Evolutionary conservation across 2,888 invertebrate genomes (phyloP).

Genomic region (Sphinx pinastri): DNA sequence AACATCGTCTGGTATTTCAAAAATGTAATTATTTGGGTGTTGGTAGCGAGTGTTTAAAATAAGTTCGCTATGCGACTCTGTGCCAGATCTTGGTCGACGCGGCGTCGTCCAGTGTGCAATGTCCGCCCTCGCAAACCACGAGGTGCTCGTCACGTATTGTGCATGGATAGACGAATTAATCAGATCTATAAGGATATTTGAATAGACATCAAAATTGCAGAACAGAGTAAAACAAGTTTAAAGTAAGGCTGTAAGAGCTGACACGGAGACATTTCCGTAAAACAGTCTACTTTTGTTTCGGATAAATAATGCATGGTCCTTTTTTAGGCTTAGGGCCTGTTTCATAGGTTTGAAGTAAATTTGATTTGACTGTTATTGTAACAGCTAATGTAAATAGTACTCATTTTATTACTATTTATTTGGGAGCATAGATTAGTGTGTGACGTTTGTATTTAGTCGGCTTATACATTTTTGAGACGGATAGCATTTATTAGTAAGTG

Average conservation of each 20-base stretch:
- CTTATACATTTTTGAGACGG: too few relatives aligned
- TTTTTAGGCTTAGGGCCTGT: neutral
- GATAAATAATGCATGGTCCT: neutral
- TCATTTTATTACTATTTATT: too few relatives aligned
- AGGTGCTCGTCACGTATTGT: neutral
- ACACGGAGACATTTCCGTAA: neutral
- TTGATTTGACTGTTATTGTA: too few relatives aligned
- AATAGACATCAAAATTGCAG: too few relatives aligned
- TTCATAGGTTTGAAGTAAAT: too few relatives aligned
- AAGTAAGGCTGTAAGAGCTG: neutral
- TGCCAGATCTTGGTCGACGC: conserved; percentile 55
- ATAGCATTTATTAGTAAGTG: too few relatives aligned
- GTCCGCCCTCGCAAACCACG: conserved; percentile 7
- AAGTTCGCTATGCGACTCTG: conserved; percentile 60
- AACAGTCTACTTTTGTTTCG: neutral
- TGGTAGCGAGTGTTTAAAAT: conserved; percentile 66
- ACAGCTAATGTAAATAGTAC: too few relatives aligned
- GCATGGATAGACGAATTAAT: neutral
- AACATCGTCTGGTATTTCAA: conserved; percentile 73
- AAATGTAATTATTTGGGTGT: conserved; percentile 72
- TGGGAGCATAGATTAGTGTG: too few relatives aligned
- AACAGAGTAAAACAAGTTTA: too few relatives aligned
- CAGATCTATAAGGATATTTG: too few relatives aligned
- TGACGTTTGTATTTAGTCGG: too few relatives aligned
- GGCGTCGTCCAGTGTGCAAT: conserved; percentile 19